Base-by-base conservation (phyloP, 2,888 invertebrate species). In the Sinelater perroti region DNA sequence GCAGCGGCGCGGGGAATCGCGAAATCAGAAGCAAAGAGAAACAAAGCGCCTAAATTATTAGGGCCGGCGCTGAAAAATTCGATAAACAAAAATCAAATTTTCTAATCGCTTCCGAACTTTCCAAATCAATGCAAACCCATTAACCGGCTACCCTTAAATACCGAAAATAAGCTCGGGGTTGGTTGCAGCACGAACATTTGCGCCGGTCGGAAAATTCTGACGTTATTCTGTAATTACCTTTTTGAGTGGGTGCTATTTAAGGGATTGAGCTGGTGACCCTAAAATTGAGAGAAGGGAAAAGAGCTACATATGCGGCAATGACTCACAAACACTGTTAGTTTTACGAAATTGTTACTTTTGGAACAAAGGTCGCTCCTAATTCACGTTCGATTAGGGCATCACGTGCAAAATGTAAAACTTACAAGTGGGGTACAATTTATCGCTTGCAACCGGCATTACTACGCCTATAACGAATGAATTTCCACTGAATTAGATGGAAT, bases 1-100 rank as follows among this genome's bases (percentile, higher is more conserved):
- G 64, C 38, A 21, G 46, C 35, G 52, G 17, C 24, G 57, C 20
- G 33, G 38, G 51, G 46, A 30, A 52, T 57, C 54, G 36, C 31
- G 54, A 52, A 33, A 57, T 44, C 35, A 21, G 26, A 31, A 53
- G 26, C 24, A 35, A 49, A 49, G 18, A 36, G 11, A 10, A n/a
- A 36, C 24, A 47, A 47, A 33, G 31, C 14, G 18, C 26, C 11
- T 10, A 8, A 24, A 21, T 26, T 42, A 13, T 24, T 14, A 28
- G 24, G 20, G 35, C 35, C 16, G 18, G 16, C 18, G 17, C 18
- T 17, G 14, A n/a, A n/a, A 35, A 35, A 10, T 16, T 10, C 35
- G 35, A 35, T 11, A 35, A 35, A 35, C 16, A 35, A 35, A 33
- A 11, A 35, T 35, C 35, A 35, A 14, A 35, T 35, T 35, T 35